Evolutionary conservation across 2,113 vertebrate genomes (phyloP).

Genomic region (Echinops telfairi): DNA sequence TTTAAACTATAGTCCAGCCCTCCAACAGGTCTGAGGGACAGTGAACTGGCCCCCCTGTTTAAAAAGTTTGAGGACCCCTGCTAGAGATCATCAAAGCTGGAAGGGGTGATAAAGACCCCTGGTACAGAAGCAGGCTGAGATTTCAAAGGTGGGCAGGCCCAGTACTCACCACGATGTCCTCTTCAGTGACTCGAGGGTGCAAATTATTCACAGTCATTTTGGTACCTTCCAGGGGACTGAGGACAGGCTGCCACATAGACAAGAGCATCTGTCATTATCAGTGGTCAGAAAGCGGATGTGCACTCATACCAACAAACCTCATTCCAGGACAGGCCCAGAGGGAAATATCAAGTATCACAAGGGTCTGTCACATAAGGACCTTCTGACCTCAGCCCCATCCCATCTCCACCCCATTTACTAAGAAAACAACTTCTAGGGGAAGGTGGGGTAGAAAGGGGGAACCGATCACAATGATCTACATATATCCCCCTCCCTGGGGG

Average conservation of each 20-base stretch:
- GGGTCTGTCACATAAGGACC: background rate
- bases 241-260: slow-evolving; percentile 88
- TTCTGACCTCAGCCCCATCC: background rate
- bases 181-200: slow-evolving; percentile 97
- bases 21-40: too few species aligned
- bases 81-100: background rate
- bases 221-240: slow-evolving; percentile 97
- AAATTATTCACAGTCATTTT: slow-evolving; percentile 99
- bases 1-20: too few species aligned
- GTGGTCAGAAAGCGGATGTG: background rate
- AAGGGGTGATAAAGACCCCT: background rate
- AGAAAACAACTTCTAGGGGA: background rate
- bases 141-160: background rate
- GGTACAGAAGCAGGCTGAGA: background rate
- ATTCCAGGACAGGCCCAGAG: background rate
- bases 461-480: too few species aligned
- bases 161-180: slow-evolving; percentile 97
- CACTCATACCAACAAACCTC: background rate
- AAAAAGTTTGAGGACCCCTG: too few species aligned
- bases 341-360: background rate
- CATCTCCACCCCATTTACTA: background rate
- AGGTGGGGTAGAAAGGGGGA: too few species aligned
- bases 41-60: too few species aligned
- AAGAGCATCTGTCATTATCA: background rate
- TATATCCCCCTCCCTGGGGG: too few species aligned